Base-by-base conservation (phyloP, 2,888 invertebrate genomes). In the Athetis lepigone region DNA sequence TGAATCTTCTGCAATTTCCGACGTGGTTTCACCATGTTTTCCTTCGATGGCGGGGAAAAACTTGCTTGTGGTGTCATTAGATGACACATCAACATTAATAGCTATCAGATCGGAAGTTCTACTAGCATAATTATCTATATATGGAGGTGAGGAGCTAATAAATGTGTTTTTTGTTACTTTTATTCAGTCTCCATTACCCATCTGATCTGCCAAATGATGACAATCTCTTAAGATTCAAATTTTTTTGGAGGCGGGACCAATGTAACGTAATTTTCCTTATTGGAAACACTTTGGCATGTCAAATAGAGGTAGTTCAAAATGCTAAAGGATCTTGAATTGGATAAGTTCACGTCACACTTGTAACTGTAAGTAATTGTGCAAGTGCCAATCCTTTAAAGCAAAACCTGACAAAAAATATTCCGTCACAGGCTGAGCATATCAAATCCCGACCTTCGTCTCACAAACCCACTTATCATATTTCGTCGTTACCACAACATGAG, bases 401-500 rank as follows among this genome's bases (percentile, higher is more conserved):
- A 36, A 23, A 52, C 47, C 36, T 52, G 57, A 65, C 45, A 71
- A 70, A 65, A 21, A 52, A 52, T 61, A 47, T 25, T 25, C 47
- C 50, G 42, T 62, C 54, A 70, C 50, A 57, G 47, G 43, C 19
- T 52, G 49, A 57, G 27, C 36, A 27, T 47, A 51, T 69, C 54
- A 69, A 66, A 52, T 69, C 11, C 47, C 59, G 69, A 75, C 78
- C 73, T 75, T 76, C 75, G 61, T 72, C 61, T 72, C 64, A 67
- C 49, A 73, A 58, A 63, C 56, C 60, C 60, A 59, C 67, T 65
- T 81, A 71, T 79, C 79, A 75, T 64, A 75, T 79, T 80, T 76
- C 72, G 66, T 73, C 63, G 68, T 76, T 78, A 64, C 67, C 54
- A 68, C 78, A 70, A 64, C 77, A 77, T 85, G 80, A 89, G 87